Evolutionary conservation across 2,888 invertebrate species (phyloP).

Genomic region (Trichopoda pennipes): DNA sequence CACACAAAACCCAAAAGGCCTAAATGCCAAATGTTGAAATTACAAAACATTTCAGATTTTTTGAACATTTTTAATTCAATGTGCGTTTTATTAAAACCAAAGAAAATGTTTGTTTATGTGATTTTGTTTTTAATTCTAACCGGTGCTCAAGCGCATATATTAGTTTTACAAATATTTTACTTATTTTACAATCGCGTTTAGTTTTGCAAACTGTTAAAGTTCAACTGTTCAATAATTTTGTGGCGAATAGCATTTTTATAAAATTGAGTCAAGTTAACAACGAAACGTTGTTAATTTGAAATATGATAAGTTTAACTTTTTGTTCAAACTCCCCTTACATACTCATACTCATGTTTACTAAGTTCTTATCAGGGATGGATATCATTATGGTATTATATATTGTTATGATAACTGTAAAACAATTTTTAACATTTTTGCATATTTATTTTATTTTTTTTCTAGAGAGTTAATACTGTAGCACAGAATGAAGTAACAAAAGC

Average conservation of each 20-base stretch:
- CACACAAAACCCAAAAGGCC: slow-evolving; percentile 27
- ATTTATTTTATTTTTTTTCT: too few relatives aligned
- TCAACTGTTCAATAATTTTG: slow-evolving; percentile 54
- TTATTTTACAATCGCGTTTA: slow-evolving; percentile 41
- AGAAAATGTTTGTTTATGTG: background rate
- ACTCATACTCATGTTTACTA: background rate
- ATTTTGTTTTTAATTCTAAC: slow-evolving; percentile 1
- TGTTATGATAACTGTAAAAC: background rate
- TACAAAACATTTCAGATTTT: slow-evolving; percentile 4
- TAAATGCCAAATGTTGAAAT: slow-evolving; percentile 40
- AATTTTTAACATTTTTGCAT: too few relatives aligned
- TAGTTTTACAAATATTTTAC: slow-evolving; percentile 1
- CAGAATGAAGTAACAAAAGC: too few relatives aligned
- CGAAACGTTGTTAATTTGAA: slow-evolving; percentile 82
- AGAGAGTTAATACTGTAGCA: too few relatives aligned
- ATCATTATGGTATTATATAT: background rate
- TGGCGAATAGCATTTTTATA: slow-evolving; percentile 63
- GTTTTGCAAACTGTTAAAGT: slow-evolving; percentile 58
- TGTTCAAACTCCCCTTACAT: slow-evolving; percentile 72
- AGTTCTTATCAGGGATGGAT: slow-evolving; percentile 23
- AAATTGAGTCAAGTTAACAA: slow-evolving; percentile 53
- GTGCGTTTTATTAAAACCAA: slow-evolving; percentile 1
- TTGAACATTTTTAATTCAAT: background rate
- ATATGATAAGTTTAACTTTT: slow-evolving; percentile 80
- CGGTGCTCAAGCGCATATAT: slow-evolving; percentile 46